Base-by-base conservation (phyloP, 2,113 vertebrate genomes). In the Rhineura floridana region DNA sequence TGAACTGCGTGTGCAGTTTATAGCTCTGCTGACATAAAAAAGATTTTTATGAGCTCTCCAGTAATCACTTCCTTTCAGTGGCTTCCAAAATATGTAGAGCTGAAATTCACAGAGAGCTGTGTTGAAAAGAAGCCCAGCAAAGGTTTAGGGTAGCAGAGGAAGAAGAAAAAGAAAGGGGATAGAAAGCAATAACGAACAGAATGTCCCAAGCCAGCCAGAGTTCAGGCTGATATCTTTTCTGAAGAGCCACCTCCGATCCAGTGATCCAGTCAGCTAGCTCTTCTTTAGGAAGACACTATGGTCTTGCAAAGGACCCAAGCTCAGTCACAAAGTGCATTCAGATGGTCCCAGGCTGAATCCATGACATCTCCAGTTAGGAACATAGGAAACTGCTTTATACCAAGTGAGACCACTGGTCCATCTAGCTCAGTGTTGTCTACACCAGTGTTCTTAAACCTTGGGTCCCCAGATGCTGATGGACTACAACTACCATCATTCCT, bases 11-110 rank as follows among this genome's bases (percentile, higher is more conserved):
- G 30, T 91, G 77, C 52, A 85, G 85, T 59, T 83, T 59, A 80
- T 70, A 72, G 52, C 39, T 36, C 21, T 72, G 15, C 36, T 59
- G 76, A 62, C 67, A 50, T 79, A 73, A 52, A 59, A 67, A 46
- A 25, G 3, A 25, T 30, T 52, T 80, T 75, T 55, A 77, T 50
- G 46, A 3, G 7, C 28, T 59, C 4, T 36, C 6, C 19, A 2
- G 25, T 39, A 86, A 67, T 52, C 62, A 86, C 6, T 62, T 88
- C 75, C 78, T 88, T 75, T 75, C 59, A 83, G 78, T 85, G 90
- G 90, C 81, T 44, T 91, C 85, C 83, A 81, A 52, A 87, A 52
- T 48, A 88, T 59, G 75, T 48, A 13, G 81, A 11, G 6, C 63
- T 77, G 48, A 42, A 84, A 63, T 0, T 1, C 63, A 82, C n/a